These are phyloP conservation scores for Ostrea denselamellosa DNA, from an alignment of 1,140 invertebrate species.

Conservation along the genomic window DNA sequence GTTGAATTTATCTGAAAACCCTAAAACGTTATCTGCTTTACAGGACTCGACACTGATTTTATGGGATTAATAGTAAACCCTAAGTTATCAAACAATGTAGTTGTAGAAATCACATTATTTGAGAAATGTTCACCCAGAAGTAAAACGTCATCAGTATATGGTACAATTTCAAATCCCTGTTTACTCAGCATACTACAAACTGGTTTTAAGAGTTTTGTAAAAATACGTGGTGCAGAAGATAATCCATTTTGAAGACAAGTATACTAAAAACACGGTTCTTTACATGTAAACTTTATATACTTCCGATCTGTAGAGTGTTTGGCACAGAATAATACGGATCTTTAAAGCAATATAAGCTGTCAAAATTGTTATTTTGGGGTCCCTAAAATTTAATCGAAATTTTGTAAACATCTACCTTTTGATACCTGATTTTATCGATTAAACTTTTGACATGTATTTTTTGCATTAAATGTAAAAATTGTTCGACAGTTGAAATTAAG, in stretches of 20 bases:
- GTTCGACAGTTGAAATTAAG: too few relatives aligned
- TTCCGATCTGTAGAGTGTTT: too few relatives aligned
- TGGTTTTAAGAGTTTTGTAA: slow-evolving; percentile 56
- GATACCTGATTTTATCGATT: too few relatives aligned
- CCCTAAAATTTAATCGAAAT: too few relatives aligned
- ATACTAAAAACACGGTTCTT: slow-evolving; percentile 42
- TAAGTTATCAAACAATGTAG: slow-evolving; percentile 8
- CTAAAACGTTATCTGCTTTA: slow-evolving; percentile 38
- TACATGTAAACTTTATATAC: slow-evolving; percentile 48
- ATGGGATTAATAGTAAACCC: slow-evolving; percentile 51
- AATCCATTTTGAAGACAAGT: slow-evolving; percentile 52
- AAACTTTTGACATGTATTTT: too few relatives aligned
- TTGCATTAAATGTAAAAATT: too few relatives aligned
- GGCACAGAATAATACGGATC: slow-evolving; percentile 54
- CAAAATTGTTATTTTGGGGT: too few relatives aligned
- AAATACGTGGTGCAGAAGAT: slow-evolving; percentile 42
- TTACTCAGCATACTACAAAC: slow-evolving; percentile 31
- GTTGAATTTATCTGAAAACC: slow-evolving; percentile 48
- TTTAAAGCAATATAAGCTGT: too few relatives aligned
- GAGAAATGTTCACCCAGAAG: slow-evolving; percentile 44
- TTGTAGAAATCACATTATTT: slow-evolving; percentile 39
- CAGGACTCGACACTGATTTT: slow-evolving; percentile 50
- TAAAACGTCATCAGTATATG: slow-evolving; percentile 45
- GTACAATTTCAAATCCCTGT: slow-evolving; percentile 37
- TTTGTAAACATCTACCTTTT: too few relatives aligned